Percentiles rank a stretch among this genome's conserved stretches.
phyloP scores from a whole-genome alignment of 2,888 invertebrate species.

The Syritta pipiens region DNA sequence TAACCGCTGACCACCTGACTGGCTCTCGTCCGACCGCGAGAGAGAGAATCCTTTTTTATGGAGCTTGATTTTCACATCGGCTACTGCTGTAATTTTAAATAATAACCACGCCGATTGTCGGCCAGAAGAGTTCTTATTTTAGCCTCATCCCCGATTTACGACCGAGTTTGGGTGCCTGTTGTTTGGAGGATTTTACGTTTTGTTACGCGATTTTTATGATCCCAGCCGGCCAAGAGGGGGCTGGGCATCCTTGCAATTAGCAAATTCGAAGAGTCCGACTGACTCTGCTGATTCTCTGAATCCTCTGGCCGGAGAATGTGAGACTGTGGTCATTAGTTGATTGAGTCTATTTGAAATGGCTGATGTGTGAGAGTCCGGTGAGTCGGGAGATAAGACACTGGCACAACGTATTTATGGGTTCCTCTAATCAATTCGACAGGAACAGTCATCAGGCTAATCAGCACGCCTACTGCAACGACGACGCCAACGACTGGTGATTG shows the following conservation, averaged over 20 bases:
- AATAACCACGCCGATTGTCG: constrained; percentile 11
- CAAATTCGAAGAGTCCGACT: neutral
- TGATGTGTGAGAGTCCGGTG: too few relatives aligned
- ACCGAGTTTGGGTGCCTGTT: constrained; percentile 9
- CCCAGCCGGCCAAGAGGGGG: too few relatives aligned
- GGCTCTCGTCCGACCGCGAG: neutral
- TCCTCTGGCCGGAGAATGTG: too few relatives aligned
- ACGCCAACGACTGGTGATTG: too few relatives aligned
- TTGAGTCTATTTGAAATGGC: constrained; percentile 2
- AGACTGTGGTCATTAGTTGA: constrained; percentile 34
- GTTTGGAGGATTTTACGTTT: constrained; percentile 13
- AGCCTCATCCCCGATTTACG: constrained; percentile 17
- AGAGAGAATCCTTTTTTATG: constrained; percentile 18
- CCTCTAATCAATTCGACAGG: neutral
- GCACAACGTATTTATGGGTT: neutral
- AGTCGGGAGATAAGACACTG: neutral
- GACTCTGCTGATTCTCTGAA: too few relatives aligned
- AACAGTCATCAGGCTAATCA: neutral
- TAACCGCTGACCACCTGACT: constrained; percentile 8
- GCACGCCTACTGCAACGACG: neutral
- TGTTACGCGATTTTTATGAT: constrained; percentile 23
- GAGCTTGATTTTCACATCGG: constrained; percentile 28
- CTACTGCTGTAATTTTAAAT: constrained; percentile 33
- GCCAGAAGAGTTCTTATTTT: neutral
- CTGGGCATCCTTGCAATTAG: constrained; percentile 38